Base-by-base conservation (phyloP, 2,113 vertebrate genomes). In the Rhodinocichla rosea region DNA sequence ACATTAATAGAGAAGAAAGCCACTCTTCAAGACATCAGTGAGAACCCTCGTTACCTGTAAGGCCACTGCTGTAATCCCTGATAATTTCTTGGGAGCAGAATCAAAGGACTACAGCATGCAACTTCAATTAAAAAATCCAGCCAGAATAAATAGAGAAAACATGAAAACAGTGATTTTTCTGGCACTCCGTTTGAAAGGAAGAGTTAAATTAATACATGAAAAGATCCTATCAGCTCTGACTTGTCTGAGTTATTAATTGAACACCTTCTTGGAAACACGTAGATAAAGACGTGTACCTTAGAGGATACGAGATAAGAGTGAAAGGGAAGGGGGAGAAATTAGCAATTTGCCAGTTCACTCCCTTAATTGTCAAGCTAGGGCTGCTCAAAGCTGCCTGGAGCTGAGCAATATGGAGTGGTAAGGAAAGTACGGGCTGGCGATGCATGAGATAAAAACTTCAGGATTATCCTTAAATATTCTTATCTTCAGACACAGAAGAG, bases 191-290 rank as follows among this genome's bases (percentile, higher is more conserved):
- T 94, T 94, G 92, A 96, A 96, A 95, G 89, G 91, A 95, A 92
- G 89, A 96, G 93, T 94, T 96, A 94, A 96, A 96, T 97, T 95
- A 96, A 96, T 91, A 95, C 83, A 94, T 87, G 32, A 97, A 97
- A 94, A 74, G 87, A 97, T 97, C 77, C 35, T 96, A 97, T 97
- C 83, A 65, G 79, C 70, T 79, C 94, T 86, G 86, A 95, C 82
- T 97, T 95, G 88, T 93, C 89, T 82, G 73, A 77, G 82, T 94
- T 98, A 95, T 92, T 97, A 95, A 97, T 92, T 97, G 93, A 97
- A 95, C 95, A 97, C 96, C 91, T 96, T 95, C 93, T 97, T 96
- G 96, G 95, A 97, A 96, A 91, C 53, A 74, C 40, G 80, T 15
- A 96, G 96, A 97, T 97, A 94, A 96, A 96, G 93, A 96, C 32